phyloP scores from a whole-genome alignment of 2,888 invertebrate genomes.

The Hylaea fasciaria region DNA sequence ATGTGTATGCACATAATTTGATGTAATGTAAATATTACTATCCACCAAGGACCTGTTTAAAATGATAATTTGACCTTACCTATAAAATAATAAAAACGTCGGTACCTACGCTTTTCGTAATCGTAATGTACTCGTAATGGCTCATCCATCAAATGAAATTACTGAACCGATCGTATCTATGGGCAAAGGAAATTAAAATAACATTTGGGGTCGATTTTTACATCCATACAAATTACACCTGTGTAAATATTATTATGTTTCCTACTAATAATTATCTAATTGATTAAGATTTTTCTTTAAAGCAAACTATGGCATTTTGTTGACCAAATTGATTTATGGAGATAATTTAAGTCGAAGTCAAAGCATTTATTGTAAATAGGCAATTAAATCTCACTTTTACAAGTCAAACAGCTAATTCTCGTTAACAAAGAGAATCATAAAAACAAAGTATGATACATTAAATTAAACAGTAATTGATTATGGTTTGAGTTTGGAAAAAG shows the following conservation, averaged over 20 bases:
- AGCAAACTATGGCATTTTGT: not conserved
- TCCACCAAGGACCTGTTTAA: not conserved
- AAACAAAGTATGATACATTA: too few relatives aligned
- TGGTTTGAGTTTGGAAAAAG: too few relatives aligned
- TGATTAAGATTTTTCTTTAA: too few relatives aligned
- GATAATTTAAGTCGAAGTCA: too few relatives aligned
- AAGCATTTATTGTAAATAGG: too few relatives aligned
- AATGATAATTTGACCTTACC: too few relatives aligned
- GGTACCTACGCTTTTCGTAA: conserved; percentile 4
- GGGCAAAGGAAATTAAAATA: conserved; percentile 18
- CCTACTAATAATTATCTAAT: too few relatives aligned
- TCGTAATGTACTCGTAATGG: conserved; percentile 20
- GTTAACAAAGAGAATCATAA: too few relatives aligned
- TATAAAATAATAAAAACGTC: conserved; percentile 2
- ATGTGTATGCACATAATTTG: not conserved
- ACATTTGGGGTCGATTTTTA: conserved; percentile 19
- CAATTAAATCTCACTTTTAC: too few relatives aligned
- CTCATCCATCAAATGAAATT: conserved; percentile 25
- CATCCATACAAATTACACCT: not conserved
- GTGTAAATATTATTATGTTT: not conserved
- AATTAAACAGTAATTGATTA: too few relatives aligned
- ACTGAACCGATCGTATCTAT: conserved; percentile 17
- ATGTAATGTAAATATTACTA: conserved; percentile 4
- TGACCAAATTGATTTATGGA: too few relatives aligned
- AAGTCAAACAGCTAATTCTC: too few relatives aligned